Conservation (phyloP, 2,888 invertebrate species). For the Euplexia lucipara region DNA sequence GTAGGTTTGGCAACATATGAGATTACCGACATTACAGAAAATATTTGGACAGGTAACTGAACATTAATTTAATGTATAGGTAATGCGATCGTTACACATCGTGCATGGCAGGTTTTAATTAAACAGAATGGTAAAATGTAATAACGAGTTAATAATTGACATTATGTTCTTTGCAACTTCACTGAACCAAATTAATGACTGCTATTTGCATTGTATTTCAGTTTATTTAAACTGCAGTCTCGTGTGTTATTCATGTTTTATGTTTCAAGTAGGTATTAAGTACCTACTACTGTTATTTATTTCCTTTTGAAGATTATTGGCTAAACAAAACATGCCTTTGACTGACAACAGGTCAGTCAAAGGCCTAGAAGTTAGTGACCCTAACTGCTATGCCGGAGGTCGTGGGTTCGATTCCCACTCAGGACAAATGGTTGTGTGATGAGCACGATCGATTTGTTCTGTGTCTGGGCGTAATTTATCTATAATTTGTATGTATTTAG, state of each 20-base stretch:
- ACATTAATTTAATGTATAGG: constrained; percentile 9
- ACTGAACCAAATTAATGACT: constrained; percentile 29
- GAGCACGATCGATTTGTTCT: too few species aligned
- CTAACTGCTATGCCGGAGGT: too few species aligned
- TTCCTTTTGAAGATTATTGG: too few species aligned
- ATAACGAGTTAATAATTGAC: constrained; percentile 31
- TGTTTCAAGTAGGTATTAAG: not conserved
- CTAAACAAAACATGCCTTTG: too few species aligned
- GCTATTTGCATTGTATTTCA: constrained; percentile 29
- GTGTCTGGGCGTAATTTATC: too few species aligned
- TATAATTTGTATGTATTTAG: too few species aligned
- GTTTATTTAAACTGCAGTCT: constrained; percentile 21
- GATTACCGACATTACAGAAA: not conserved
- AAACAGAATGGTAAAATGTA: constrained; percentile 18
- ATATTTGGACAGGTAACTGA: not conserved
- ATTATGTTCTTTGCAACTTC: constrained; percentile 24
- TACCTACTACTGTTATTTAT: too few species aligned
- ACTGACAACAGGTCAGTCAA: too few species aligned
- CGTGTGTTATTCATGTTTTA: constrained; percentile 3
- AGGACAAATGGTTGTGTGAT: too few species aligned
- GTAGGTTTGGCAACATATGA: not conserved
- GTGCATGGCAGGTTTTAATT: constrained; percentile 20
- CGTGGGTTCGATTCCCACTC: too few species aligned
- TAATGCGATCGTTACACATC: constrained; percentile 12
- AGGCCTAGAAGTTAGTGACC: too few species aligned